Percentiles rank a stretch among this genome's conserved stretches.
These are phyloP conservation scores for Lagorchestes hirsutus DNA, from an alignment of 2,797 vertebrate species.

Conservation along the genomic window DNA sequence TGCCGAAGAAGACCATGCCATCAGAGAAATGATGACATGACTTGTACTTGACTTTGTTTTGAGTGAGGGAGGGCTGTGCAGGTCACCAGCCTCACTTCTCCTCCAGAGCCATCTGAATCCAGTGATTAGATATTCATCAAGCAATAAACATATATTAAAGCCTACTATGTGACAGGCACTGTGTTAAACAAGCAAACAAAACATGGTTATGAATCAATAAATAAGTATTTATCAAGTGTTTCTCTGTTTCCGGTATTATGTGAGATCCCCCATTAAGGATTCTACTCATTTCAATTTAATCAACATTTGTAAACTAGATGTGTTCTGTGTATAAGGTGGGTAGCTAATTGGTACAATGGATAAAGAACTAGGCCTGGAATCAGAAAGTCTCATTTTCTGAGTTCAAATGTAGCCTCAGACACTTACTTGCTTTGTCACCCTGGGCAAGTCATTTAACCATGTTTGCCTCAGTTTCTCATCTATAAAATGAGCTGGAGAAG, in stretches of 20 bases:
- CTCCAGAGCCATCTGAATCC: too few relatives aligned
- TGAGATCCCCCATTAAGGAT: background rate
- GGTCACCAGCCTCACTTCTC: too few relatives aligned
- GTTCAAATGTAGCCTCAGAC: background rate
- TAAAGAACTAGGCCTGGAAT: background rate
- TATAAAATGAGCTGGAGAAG: background rate
- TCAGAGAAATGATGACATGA: too few relatives aligned
- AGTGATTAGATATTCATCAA: background rate
- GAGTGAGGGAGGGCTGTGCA: too few relatives aligned
- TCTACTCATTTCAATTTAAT: background rate
- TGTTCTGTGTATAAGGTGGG: background rate
- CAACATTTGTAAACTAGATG: background rate
- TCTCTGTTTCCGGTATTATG: background rate
- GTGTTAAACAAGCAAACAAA: background rate
- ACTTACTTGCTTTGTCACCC: background rate
- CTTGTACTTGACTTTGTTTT: too few relatives aligned
- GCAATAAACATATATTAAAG: background rate
- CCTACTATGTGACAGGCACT: background rate
- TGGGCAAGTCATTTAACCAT: background rate
- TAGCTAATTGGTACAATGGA: background rate
- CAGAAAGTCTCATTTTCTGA: background rate
- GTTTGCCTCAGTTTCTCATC: background rate
- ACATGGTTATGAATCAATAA: background rate
- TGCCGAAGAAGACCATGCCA: too few relatives aligned
- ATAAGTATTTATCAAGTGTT: background rate